These are phyloP conservation scores for Athene cunicularia DNA, from an alignment of 2,113 vertebrate genomes.

Conservation along the genomic window DNA sequence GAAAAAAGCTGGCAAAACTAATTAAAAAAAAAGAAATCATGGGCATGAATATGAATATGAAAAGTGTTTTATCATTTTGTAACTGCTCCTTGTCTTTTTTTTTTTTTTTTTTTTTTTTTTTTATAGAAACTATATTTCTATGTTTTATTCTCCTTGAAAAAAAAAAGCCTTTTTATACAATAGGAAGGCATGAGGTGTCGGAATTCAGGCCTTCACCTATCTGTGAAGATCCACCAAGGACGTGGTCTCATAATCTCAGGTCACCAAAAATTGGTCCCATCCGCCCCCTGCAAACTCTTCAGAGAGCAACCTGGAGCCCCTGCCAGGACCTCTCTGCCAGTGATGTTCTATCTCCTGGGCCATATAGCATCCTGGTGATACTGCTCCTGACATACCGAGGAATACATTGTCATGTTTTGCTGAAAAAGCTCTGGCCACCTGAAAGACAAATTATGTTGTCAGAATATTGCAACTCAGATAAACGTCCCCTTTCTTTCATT, in stretches of 20 bases:
- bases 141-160: neutral
- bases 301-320: neutral
- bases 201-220: neutral
- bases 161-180: neutral
- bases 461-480: neutral
- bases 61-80: neutral
- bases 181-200: neutral
- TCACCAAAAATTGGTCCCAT: neutral
- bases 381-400: neutral
- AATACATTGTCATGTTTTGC: neutral
- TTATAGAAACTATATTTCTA: neutral
- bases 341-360: neutral
- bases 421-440: neutral
- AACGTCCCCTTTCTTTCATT: neutral
- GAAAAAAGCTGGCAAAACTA: neutral
- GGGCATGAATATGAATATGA: neutral
- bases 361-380: neutral
- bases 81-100: neutral
- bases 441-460: neutral
- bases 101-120: too few relatives aligned
- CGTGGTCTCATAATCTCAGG: neutral
- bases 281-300: neutral
- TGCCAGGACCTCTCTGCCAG: neutral
- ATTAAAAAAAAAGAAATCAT: accelerated
- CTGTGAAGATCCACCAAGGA: neutral